These are phyloP conservation scores for Halcyon smyrnensis DNA, from an alignment of 2,797 vertebrate genomes.

Conservation along the genomic window DNA sequence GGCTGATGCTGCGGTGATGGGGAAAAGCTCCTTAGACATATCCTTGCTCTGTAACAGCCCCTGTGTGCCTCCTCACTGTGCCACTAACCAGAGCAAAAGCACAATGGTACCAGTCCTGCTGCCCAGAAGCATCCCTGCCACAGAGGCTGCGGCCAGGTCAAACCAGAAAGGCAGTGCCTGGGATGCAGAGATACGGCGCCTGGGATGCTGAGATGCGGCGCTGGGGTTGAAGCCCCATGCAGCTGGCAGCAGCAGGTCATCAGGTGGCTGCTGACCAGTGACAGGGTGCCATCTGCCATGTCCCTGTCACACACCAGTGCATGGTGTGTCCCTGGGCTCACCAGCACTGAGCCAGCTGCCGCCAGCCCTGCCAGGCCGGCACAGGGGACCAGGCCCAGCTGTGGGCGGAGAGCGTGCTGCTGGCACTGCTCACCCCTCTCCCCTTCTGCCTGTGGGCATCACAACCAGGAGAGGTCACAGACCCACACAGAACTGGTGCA, in stretches of 20 bases:
- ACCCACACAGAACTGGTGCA: background rate
- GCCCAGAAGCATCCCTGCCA: background rate
- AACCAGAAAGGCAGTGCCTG: background rate
- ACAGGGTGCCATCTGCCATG: slow-evolving; percentile 22
- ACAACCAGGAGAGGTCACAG: background rate
- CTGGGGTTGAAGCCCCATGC: background rate
- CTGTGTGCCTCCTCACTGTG: fast-evolving
- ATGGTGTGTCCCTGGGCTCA: background rate
- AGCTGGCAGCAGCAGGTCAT: background rate
- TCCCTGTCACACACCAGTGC: background rate
- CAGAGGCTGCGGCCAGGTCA: background rate
- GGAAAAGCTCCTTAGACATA: background rate
- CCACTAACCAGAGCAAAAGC: background rate
- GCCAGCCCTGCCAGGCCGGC: background rate
- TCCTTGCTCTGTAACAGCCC: background rate
- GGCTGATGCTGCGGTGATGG: background rate
- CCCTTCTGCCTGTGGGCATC: background rate
- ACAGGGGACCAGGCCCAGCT: background rate
- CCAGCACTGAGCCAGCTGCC: background rate
- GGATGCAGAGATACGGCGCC: background rate
- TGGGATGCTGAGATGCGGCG: background rate
- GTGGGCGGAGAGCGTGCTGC: background rate
- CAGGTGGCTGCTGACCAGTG: background rate
- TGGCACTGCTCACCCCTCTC: background rate
- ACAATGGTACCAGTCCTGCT: background rate